Base-by-base conservation (phyloP, 2,888 invertebrate species). In the Dryomyza anilis region DNA sequence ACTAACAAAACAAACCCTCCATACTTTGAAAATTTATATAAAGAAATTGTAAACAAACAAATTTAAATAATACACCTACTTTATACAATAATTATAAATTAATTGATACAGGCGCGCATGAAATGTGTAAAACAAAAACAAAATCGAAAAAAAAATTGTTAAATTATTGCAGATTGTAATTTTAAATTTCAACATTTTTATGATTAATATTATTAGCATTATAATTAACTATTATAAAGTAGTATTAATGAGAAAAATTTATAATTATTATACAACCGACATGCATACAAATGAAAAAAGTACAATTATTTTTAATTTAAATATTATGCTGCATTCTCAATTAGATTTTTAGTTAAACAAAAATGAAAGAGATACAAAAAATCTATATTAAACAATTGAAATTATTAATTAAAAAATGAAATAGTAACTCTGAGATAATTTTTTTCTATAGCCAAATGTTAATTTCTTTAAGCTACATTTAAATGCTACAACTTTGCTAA, bases 301-400 rank as follows among this genome's bases (percentile, higher is more conserved):
- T 61, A 61, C 61, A 61, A 61, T 39, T 61, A 53, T 39, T 43
- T 61, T 61, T 60, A 36, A 61, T 61, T 61, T 52, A 33, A 21
- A 16, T 53, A 30, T 52, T 33, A 19, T 53, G 19, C 16, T 7
- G n/a, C 16, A 16, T 53, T 53, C 25, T 48, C 10, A 23, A 2
- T 48, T 48, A 1, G 21, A 12, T 19, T 53, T 52, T 6, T 27
- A 6, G 14, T 52, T 52, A 52, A n/a, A n/a, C n/a, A n/a, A n/a
- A n/a, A n/a, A n/a, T n/a, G n/a, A n/a, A n/a, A n/a, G n/a, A n/a
- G n/a, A n/a, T n/a, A n/a, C n/a, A 23, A 25, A n/a, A 27, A n/a
- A 25, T 50, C 1, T 25, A 25, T 29, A 25, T 25, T 50, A 16
- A 39, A 12, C n/a, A n/a, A n/a, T n/a, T n/a, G n/a, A n/a, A n/a